Conservation (phyloP, 2,888 invertebrate species). For the Drosophila gaucha region DNA sequence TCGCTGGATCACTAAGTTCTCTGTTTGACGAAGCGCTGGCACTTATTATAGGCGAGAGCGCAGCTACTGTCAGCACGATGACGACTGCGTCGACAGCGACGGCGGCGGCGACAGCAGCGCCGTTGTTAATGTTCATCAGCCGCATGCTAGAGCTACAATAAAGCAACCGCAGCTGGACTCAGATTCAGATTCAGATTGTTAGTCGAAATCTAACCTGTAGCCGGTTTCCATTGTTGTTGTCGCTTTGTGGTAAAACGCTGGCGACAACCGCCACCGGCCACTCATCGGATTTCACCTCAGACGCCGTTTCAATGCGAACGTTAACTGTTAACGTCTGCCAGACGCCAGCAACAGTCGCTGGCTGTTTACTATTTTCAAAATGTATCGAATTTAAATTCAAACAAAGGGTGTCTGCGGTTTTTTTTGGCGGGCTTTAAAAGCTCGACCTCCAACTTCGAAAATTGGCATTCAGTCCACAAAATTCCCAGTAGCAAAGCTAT, state of each 20-base stretch:
- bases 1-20: slow-evolving; percentile 52
- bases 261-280: slow-evolving; percentile 40
- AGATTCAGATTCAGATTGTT: slow-evolving; percentile 20
- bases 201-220: slow-evolving; percentile 37
- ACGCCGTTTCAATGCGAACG: slow-evolving; percentile 22
- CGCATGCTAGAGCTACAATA: slow-evolving; percentile 25
- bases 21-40: slow-evolving; percentile 27
- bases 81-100: slow-evolving; percentile 14
- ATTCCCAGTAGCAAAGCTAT: slow-evolving; percentile 42
- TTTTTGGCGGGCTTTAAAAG: slow-evolving; percentile 28
- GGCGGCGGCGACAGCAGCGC: slow-evolving; percentile 13
- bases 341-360: slow-evolving; percentile 9
- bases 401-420: slow-evolving; percentile 47
- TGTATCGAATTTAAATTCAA: slow-evolving; percentile 51
- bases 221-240: slow-evolving; percentile 35
- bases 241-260: slow-evolving; percentile 43
- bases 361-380: slow-evolving; percentile 29
- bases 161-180: slow-evolving; percentile 43
- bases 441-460: slow-evolving; percentile 21
- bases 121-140: slow-evolving; percentile 26
- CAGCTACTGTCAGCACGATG: slow-evolving; percentile 11
- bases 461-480: slow-evolving; percentile 33
- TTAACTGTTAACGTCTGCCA: slow-evolving; percentile 20
- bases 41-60: slow-evolving; percentile 50
- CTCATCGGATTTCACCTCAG: slow-evolving; percentile 41